Evolutionary conservation across 2,797 vertebrate species (phyloP), one percentile per base, ranked within the genome.

Genomic region (Mergus octosetaceus): DNA sequence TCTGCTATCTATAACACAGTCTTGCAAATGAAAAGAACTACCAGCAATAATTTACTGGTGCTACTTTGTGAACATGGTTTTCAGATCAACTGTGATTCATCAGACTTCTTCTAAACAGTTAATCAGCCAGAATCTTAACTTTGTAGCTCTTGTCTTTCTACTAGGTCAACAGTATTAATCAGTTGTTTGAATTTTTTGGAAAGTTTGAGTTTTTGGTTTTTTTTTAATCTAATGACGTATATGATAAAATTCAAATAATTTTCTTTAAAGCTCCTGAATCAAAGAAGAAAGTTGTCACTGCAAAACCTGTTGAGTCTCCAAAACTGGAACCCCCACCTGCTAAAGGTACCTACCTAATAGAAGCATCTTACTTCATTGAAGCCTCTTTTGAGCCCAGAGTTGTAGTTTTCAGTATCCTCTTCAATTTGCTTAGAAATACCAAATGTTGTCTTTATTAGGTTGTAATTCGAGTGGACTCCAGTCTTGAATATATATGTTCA

Each of bases 241-340:
- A 69, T 96, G 94, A 62, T 97, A 95, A 98, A 97, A 95, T 74
- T 92, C 17, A 95, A 69, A 90, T 96, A 72, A 94, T 97, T 96
- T 97, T 98, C 97, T 97, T 98, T 97, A 97, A 98, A 98, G 98
- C 98, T 97, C 97, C 98, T 96, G 97, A 96, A 72, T 56, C 81
- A 75, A 97, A 94, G 94, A 98, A 97, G 96, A 98, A 93, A 94
- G 95, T 95, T 81, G 38, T 96, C 41, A 56, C 97, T 85, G 97
- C 97, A 97, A 98, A 98, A 93, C 96, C 97, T 58, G 88, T 16
- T 64, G 91, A 96, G 90, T 91, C 98, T 96, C 96, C 97, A 4
- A 97, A 97, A 96, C 60, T 98, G 92, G 97, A 98, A 94, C 91
- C 98, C 28, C 91, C 96, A 91, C 97, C 98, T 69, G 87, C 97